Percentiles rank a stretch among this genome's conserved stretches.
Conservation (phyloP, 2,113 vertebrate genomes). For the Barbus barbus region DNA sequence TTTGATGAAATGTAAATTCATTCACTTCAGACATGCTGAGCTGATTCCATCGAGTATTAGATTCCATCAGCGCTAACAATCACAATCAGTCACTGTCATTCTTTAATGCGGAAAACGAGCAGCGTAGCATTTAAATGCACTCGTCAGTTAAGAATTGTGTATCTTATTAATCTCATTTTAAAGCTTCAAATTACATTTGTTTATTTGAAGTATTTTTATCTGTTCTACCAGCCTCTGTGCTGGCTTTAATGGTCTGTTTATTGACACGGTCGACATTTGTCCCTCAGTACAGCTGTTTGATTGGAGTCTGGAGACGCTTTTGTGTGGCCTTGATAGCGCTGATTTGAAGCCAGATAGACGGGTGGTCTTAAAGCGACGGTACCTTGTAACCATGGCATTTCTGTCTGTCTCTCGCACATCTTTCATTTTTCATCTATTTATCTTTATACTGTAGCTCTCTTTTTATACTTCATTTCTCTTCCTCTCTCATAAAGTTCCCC, state of each 20-base stretch:
- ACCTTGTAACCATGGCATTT: neutral
- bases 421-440: neutral
- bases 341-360: neutral
- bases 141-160: neutral
- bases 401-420: neutral
- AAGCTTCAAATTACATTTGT: neutral
- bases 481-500: neutral
- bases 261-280: neutral
- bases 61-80: constrained; percentile 20
- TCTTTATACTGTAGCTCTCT: neutral
- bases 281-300: neutral
- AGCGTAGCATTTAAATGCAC: neutral
- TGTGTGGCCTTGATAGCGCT: constrained; percentile 1
- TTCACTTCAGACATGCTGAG: constrained; percentile 26
- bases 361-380: neutral
- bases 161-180: neutral
- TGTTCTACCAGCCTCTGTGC: neutral
- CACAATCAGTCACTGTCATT: neutral
- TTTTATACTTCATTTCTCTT: neutral
- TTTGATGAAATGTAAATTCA: constrained; percentile 32
- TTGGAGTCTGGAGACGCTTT: neutral
- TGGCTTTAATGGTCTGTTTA: constrained; percentile 18
- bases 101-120: neutral
- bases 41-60: constrained; percentile 2
- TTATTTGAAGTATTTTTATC: constrained; percentile 6